These are phyloP conservation scores for Proterorhinus semilunaris DNA, from an alignment of 2,113 vertebrate genomes.

Conservation along the genomic window DNA sequence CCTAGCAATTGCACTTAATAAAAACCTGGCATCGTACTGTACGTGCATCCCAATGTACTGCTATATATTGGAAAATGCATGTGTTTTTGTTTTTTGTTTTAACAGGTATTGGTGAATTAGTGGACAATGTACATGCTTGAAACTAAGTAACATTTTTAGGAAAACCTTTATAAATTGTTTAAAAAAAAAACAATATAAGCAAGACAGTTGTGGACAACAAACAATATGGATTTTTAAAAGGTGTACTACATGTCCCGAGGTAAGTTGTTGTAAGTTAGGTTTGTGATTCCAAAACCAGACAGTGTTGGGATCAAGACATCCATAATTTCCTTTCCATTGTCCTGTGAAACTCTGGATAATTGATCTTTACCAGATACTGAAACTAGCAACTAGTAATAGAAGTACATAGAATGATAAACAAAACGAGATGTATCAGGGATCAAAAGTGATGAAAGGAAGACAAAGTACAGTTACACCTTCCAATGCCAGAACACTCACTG, in stretches of 20 bases:
- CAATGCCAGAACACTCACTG: slow-evolving; percentile 56
- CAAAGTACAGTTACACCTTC: slow-evolving; percentile 66
- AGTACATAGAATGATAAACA: slow-evolving; percentile 32
- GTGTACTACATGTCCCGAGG: slow-evolving; percentile 45
- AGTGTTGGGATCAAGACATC: slow-evolving; percentile 20
- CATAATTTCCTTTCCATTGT: slow-evolving; percentile 13
- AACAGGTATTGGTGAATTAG: slow-evolving; percentile 4
- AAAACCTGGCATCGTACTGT: slow-evolving; percentile 29
- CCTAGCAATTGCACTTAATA: slow-evolving; percentile 59
- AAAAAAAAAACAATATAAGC: not conserved
- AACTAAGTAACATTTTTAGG: not conserved
- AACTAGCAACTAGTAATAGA: slow-evolving; percentile 43
- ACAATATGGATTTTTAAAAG: slow-evolving; percentile 26
- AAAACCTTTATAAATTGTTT: not conserved
- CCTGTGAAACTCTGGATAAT: slow-evolving; percentile 15
- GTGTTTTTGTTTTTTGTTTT: not conserved
- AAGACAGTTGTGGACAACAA: not conserved
- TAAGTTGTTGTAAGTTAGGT: slow-evolving; percentile 49
- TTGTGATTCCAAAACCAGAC: slow-evolving; percentile 14
- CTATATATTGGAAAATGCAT: slow-evolving; percentile 3
- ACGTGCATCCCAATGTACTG: slow-evolving; percentile 5
- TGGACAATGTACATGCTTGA: slow-evolving; percentile 9
- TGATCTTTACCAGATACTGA: slow-evolving; percentile 42
- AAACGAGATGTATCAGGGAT: slow-evolving; percentile 63
- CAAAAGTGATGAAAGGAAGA: slow-evolving; percentile 62